Evolutionary conservation across 2,888 invertebrate species (phyloP).

Genomic region (Cephus pygmeus): DNA sequence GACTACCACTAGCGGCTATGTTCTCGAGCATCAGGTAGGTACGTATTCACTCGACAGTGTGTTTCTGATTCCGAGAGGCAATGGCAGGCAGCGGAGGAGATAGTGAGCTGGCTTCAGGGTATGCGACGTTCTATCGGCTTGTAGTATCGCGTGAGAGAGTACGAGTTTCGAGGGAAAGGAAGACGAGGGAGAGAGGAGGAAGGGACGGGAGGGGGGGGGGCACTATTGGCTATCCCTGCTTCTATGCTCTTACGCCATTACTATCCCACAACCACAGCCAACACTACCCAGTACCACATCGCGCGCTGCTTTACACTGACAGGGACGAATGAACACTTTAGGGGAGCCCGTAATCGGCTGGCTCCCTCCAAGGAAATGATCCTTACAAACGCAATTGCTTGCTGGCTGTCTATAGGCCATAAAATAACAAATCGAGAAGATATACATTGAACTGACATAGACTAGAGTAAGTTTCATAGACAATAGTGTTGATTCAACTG

Average conservation of each 20-base stretch:
- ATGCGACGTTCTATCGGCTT: conserved; percentile 27
- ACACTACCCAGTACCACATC: not conserved
- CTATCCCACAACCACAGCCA: not conserved
- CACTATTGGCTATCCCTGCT: conserved; percentile 39
- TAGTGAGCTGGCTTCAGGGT: not conserved
- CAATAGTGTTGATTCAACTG: too few species aligned
- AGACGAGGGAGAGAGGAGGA: conserved; percentile 15
- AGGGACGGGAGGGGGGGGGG: conserved; percentile 34
- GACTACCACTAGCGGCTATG: conserved; percentile 43
- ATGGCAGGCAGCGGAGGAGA: not conserved
- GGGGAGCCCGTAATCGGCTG: too few species aligned
- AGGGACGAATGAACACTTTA: too few species aligned
- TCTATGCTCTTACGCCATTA: not conserved
- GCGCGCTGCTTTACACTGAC: not conserved
- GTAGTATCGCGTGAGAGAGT: conserved; percentile 52
- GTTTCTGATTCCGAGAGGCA: conserved; percentile 35
- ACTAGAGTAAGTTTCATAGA: too few species aligned
- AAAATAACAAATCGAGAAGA: too few species aligned
- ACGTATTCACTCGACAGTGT: conserved; percentile 26
- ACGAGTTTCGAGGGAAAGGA: conserved; percentile 14
- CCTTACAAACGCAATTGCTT: not conserved
- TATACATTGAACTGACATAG: too few species aligned
- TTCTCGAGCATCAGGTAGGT: conserved; percentile 54
- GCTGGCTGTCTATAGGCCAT: too few species aligned
- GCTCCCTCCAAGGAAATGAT: not conserved